phyloP scores from a whole-genome alignment of 1,140 invertebrate genomes.

The Maniola jurtina region DNA sequence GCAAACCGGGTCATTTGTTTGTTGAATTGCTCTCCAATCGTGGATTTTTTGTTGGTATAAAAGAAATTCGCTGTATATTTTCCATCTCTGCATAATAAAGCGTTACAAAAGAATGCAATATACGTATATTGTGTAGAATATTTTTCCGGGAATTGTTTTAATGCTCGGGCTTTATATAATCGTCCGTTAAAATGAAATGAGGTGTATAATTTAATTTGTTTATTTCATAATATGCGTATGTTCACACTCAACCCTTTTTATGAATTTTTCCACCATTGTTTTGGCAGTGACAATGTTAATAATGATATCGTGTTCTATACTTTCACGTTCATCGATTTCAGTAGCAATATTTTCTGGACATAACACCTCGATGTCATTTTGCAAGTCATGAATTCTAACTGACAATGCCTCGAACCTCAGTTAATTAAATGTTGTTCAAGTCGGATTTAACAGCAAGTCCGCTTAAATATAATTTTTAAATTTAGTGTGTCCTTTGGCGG shows the following conservation, averaged over 20 bases:
- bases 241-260: too few species aligned
- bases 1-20: conserved; percentile 17
- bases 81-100: conserved; percentile 2
- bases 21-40: conserved; percentile 18
- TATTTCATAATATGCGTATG: too few species aligned
- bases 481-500: too few species aligned
- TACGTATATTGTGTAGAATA: not conserved
- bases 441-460: too few species aligned
- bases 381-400: not conserved
- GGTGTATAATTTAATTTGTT: too few species aligned
- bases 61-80: not conserved
- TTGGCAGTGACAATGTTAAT: too few species aligned
- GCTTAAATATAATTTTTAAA: too few species aligned
- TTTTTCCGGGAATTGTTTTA: not conserved
- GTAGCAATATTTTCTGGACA: not conserved
- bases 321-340: too few species aligned
- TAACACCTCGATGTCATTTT: not conserved
- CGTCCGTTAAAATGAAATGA: too few species aligned
- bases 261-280: too few species aligned
- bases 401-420: not conserved
- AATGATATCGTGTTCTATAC: too few species aligned
- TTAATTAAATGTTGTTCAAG: too few species aligned
- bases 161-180: not conserved
- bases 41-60: conserved; percentile 14
- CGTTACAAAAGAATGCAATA: not conserved